Conservation (phyloP, 2,113 vertebrate species). For the Panurus biarmicus region DNA sequence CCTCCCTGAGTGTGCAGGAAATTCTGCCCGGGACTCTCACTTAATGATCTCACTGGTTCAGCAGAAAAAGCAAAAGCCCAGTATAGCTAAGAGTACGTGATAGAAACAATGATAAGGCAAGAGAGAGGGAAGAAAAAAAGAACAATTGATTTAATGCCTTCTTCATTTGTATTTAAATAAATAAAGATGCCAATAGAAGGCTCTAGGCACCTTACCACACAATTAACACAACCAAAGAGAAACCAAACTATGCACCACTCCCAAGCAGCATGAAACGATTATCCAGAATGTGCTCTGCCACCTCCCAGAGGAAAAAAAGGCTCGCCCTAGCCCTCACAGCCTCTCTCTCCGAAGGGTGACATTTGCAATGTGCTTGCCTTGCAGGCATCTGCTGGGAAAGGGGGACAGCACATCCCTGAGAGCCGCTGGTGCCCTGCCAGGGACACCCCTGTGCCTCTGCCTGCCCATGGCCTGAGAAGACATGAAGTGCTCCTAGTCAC, state of each 20-base stretch:
- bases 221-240: constrained; percentile 38
- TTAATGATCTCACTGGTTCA: background rate
- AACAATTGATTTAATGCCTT: constrained; percentile 45
- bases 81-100: background rate
- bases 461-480: background rate
- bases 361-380: background rate
- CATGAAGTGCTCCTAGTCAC: background rate
- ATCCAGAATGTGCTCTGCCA: constrained; percentile 23
- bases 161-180: constrained; percentile 55
- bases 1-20: background rate
- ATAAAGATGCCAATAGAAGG: constrained; percentile 39
- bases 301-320: background rate
- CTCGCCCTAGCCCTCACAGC: background rate
- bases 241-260: constrained; percentile 13
- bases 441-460: background rate
- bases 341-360: background rate
- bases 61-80: constrained; percentile 4
- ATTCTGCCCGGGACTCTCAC: background rate
- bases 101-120: constrained; percentile 22
- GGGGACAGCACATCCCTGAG: background rate
- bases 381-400: background rate
- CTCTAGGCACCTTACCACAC: constrained; percentile 45
- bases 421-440: background rate
- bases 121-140: constrained; percentile 1
- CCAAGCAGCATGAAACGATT: constrained; percentile 37